Conservation (phyloP, 1,140 invertebrate species). For the Uloborus diversus region DNA sequence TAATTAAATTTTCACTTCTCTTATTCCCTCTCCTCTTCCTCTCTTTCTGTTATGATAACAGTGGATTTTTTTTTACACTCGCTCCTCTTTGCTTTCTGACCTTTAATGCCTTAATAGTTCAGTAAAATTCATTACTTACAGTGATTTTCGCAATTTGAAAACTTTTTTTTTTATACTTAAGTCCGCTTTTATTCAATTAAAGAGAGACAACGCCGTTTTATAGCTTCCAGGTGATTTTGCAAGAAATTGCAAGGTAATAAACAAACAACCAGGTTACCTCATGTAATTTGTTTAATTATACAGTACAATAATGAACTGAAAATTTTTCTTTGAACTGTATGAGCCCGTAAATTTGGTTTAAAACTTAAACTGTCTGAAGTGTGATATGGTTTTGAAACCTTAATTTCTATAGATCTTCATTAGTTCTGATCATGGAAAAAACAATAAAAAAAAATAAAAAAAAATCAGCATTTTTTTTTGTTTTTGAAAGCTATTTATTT, state of each 20-base stretch:
- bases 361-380: too few relatives aligned
- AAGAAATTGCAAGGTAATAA: slow-evolving; percentile 1
- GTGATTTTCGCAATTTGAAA: not conserved
- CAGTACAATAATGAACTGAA: not conserved
- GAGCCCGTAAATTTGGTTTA: too few relatives aligned
- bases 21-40: not conserved
- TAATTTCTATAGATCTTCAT: too few relatives aligned
- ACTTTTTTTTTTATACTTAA: not conserved
- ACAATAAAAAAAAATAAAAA: too few relatives aligned
- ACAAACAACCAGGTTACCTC: not conserved
- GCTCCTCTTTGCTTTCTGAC: slow-evolving; percentile 13
- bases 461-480: too few relatives aligned
- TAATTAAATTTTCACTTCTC: slow-evolving; percentile 52
- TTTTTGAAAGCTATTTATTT: too few relatives aligned
- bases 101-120: slow-evolving; percentile 54
- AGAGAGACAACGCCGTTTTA: slow-evolving; percentile 31
- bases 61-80: slow-evolving; percentile 1
- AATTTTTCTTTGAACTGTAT: not conserved
- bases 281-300: slow-evolving; percentile 49
- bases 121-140: slow-evolving; percentile 55
- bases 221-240: slow-evolving; percentile 7
- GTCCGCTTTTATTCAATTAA: slow-evolving; percentile 42
- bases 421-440: too few relatives aligned
- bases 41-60: slow-evolving; percentile 6
- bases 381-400: too few relatives aligned